Percentiles rank a stretch among this genome's conserved stretches.
These are phyloP conservation scores for Ephialtes manifestator DNA, from an alignment of 2,888 invertebrate species.

Conservation along the genomic window DNA sequence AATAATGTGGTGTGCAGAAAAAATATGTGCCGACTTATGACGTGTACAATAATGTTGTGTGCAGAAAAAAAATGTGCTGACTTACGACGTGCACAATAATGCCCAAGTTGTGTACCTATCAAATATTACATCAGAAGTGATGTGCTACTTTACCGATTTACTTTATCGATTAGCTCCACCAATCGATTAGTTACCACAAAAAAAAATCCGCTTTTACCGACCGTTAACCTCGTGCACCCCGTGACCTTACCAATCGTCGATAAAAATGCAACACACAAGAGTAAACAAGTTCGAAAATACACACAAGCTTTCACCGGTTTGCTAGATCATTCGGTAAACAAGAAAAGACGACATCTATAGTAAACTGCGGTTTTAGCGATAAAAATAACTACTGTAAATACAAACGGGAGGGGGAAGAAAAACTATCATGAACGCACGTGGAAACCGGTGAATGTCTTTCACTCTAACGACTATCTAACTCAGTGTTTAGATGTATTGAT, in stretches of 20 bases:
- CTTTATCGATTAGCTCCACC: too few species aligned
- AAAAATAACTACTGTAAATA: neutral
- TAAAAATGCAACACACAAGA: neutral
- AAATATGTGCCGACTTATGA: too few species aligned
- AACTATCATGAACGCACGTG: conserved; percentile 25
- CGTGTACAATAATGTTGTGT: too few species aligned
- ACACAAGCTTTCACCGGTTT: neutral
- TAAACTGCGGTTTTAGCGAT: neutral
- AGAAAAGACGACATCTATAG: neutral
- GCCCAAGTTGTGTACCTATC: too few species aligned
- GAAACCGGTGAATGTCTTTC: conserved; percentile 33
- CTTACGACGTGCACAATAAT: too few species aligned
- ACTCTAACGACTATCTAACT: neutral
- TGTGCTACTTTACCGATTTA: too few species aligned
- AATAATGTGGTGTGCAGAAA: too few species aligned
- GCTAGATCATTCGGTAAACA: neutral
- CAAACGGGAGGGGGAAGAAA: conserved; percentile 7
- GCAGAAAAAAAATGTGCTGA: too few species aligned
- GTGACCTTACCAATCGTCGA: neutral
- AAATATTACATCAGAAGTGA: too few species aligned
- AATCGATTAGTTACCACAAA: too few species aligned
- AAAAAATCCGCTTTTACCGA: too few species aligned
- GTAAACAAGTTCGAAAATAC: neutral
- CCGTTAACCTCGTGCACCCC: too few species aligned
- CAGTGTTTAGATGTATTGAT: neutral